phyloP scores from a whole-genome alignment of 2,888 invertebrate species.

The Chrysopilus asiliformis region DNA sequence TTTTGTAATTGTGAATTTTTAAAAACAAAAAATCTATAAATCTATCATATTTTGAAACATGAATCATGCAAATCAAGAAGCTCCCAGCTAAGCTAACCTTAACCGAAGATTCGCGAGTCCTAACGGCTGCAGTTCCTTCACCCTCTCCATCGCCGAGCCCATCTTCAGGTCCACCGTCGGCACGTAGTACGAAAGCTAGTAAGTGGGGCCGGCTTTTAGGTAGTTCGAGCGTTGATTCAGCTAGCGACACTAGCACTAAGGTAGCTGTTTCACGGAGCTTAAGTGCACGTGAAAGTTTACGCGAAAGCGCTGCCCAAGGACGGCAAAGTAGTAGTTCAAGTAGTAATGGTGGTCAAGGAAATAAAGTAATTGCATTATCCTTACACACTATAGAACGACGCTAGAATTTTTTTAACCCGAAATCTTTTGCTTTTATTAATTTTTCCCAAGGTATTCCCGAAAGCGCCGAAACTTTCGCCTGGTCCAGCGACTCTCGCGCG shows the following conservation, averaged over 20 bases:
- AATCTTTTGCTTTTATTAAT: conserved; percentile 8
- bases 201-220: conserved; percentile 77
- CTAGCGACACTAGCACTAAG: conserved; percentile 46
- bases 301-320: conserved; percentile 35
- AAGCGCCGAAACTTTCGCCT: conserved; percentile 51
- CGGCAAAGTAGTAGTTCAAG: conserved; percentile 37
- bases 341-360: conserved; percentile 38
- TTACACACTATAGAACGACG: too few relatives aligned
- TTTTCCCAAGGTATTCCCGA: conserved; percentile 45
- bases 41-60: too few relatives aligned
- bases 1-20: too few relatives aligned
- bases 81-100: conserved; percentile 37
- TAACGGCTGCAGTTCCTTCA: conserved; percentile 32
- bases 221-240: conserved; percentile 62
- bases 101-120: conserved; percentile 35
- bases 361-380: conserved; percentile 32
- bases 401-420: too few relatives aligned
- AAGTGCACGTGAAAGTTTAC: conserved; percentile 41
- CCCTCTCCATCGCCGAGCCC: conserved; percentile 36
- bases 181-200: conserved; percentile 42
- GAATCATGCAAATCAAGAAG: too few relatives aligned
- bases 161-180: conserved; percentile 39
- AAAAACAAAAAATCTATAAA: too few relatives aligned
- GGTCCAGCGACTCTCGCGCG: conserved; percentile 42
- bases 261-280: conserved; percentile 43